phyloP scores from a whole-genome alignment of 1,140 invertebrate genomes.

The Penaeus vannamei region DNA sequence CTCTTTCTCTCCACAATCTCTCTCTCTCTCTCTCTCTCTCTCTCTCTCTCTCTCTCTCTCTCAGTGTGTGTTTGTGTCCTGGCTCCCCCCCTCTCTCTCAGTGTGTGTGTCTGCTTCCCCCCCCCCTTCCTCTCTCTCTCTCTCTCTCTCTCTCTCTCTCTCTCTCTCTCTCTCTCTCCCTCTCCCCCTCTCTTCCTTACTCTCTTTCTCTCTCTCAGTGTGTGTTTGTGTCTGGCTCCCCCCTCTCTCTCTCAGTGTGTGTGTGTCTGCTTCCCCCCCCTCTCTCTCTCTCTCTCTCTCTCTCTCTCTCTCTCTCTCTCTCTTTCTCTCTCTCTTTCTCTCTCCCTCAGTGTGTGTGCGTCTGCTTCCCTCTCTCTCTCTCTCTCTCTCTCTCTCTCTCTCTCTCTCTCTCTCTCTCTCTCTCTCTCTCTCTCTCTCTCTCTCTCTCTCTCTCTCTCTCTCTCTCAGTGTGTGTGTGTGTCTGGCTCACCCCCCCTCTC shows the following conservation, averaged over 20 bases:
- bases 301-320: conserved; percentile 3
- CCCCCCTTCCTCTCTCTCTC: neutral
- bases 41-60: neutral
- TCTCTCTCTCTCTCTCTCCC: conserved; percentile 17
- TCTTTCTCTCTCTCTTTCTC: neutral
- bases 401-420: neutral
- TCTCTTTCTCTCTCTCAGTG: conserved; percentile 27
- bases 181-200: conserved; percentile 11
- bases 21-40: neutral
- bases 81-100: neutral
- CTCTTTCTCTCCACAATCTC: too few species aligned
- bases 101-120: too few species aligned
- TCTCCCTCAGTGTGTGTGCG: neutral
- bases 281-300: conserved; percentile 30
- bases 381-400: neutral
- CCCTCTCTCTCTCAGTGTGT: conserved; percentile 24
- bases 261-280: neutral
- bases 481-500: neutral
- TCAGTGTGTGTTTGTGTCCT: too few species aligned
- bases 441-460: too few species aligned
- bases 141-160: neutral
- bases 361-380: neutral
- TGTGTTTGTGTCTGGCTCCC: too few species aligned
- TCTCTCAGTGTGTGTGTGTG: too few species aligned
- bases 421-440: neutral